Percentiles rank a stretch among this genome's conserved stretches.
phyloP scores from a whole-genome alignment of 1,140 invertebrate genomes.

The Laupala kohalensis region DNA sequence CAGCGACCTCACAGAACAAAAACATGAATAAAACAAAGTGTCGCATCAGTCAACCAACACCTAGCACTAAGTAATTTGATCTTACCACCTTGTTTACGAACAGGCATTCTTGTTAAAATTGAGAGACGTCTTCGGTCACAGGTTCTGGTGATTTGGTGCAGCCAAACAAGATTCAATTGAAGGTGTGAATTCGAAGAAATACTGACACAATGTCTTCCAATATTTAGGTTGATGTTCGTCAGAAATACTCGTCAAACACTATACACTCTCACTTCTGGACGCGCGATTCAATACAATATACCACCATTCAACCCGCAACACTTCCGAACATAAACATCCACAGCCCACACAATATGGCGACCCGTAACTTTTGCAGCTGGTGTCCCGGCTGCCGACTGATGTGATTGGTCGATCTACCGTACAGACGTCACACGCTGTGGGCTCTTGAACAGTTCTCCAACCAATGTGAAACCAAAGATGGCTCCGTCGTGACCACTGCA shows the following conservation, averaged over 20 bases:
- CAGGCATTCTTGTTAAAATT: conserved; percentile 26
- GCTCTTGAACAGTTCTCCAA: neutral
- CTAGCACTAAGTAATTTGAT: conserved; percentile 12
- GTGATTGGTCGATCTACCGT: conserved; percentile 26
- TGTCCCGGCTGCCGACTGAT: conserved; percentile 23
- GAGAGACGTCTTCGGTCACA: neutral
- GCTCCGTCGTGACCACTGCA: neutral
- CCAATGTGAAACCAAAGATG: neutral
- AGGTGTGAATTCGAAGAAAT: neutral
- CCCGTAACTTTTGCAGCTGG: conserved; percentile 27
- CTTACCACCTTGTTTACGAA: conserved; percentile 35
- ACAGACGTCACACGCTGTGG: conserved; percentile 4
- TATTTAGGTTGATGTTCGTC: neutral
- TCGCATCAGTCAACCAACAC: conserved; percentile 11
- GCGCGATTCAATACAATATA: conserved; percentile 15
- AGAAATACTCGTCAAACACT: neutral
- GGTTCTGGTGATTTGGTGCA: neutral
- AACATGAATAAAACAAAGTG: neutral
- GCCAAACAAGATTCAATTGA: neutral
- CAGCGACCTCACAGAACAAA: neutral
- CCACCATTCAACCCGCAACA: conserved; percentile 22
- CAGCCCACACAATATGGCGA: conserved; percentile 28
- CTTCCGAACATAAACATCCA: conserved; percentile 26
- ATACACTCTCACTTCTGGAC: conserved; percentile 12
- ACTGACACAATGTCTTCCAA: conserved; percentile 5